phyloP scores from a whole-genome alignment of 2,888 invertebrate genomes.

The Caenorhabditis doughertyi region DNA sequence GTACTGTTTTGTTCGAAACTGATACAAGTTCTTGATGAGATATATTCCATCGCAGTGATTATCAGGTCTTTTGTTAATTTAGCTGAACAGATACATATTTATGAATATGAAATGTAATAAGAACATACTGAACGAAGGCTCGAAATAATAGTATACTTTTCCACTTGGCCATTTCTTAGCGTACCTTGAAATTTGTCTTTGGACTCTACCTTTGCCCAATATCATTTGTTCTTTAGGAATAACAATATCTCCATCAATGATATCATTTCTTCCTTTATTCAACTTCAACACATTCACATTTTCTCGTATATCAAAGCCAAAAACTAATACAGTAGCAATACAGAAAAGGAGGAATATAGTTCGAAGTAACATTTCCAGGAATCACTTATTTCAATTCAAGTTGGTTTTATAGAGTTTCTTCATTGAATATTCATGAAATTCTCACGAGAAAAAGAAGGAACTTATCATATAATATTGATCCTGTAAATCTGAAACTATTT shows the following conservation, averaged over 20 bases:
- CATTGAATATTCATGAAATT: constrained; percentile 33
- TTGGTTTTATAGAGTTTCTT: constrained; percentile 42
- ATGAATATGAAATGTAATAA: not conserved
- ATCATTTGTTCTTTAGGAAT: constrained; percentile 11
- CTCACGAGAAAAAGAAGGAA: constrained; percentile 42
- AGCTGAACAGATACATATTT: constrained; percentile 8
- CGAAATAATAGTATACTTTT: constrained; percentile 36
- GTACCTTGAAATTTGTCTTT: constrained; percentile 40
- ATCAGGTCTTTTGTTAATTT: constrained; percentile 22
- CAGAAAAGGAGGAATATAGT: not conserved
- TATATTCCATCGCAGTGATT: constrained; percentile 27
- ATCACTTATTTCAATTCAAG: not conserved
- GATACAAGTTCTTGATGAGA: constrained; percentile 37
- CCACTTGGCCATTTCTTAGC: constrained; percentile 38
- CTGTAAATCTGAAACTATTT: not conserved
- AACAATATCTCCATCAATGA: constrained; percentile 52
- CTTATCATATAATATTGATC: too few species aligned
- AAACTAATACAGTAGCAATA: not conserved
- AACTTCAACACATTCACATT: constrained; percentile 33
- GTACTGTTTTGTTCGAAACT: constrained; percentile 32
- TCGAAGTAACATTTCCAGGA: constrained; percentile 27
- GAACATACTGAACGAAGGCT: constrained; percentile 24
- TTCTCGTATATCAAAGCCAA: constrained; percentile 26
- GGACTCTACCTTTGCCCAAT: not conserved
- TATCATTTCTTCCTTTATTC: constrained; percentile 31